Evolutionary conservation across 2,797 vertebrate genomes (phyloP), one percentile per base, ranked within the genome.

Genomic region (Megalops cyprinoides): DNA sequence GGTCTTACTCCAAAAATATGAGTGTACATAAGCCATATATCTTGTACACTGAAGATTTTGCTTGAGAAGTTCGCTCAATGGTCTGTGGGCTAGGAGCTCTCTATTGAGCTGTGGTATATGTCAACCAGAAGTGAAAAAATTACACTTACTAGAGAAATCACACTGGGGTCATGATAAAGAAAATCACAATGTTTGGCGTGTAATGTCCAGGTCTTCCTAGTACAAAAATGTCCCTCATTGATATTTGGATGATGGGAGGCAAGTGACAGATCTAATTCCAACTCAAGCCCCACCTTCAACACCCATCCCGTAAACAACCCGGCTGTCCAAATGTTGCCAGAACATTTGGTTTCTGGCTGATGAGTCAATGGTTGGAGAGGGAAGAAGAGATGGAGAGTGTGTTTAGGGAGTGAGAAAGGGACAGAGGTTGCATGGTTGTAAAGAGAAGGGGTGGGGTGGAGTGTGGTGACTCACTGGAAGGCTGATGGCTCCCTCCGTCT

Each of bases 391-490:
- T 9, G 48, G 15, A 18, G n/a, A 18, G 39, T 2, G 8, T 1
- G 10, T 18, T n/a, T 58, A 8, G 53, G 4, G 2, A 4, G 18
- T 3, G 3, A 1, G 20, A 23, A 4, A 3, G 20, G 53, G 49
- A 53, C 3, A 53, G 51, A 3, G 51, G 51, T 53, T 49, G 48
- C n/a, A n/a, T n/a, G n/a, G n/a, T n/a, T n/a, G 48, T 6, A 49
- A 6, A 49, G 48, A 49, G 48, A 49, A 4, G 39, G 4, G 46
- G 12, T 25, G 31, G 48, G 15, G 7, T 20, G 42, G 31, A 15
- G 14, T 3, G 14, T 14, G 4, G 62, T 37, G 39, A 77, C 75
- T 77, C 75, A 77, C 75, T 58, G 44, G 75, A 56, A 76, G 31
- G 75, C 34, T 14, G 75, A 28, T 4, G 28, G 18, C 20, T 9